A percentile compares a stretch with the other conserved stretches of the same genome.
phyloP scores from a whole-genome alignment of 2,888 invertebrate genomes.

The Pharmacophagus antenor region DNA sequence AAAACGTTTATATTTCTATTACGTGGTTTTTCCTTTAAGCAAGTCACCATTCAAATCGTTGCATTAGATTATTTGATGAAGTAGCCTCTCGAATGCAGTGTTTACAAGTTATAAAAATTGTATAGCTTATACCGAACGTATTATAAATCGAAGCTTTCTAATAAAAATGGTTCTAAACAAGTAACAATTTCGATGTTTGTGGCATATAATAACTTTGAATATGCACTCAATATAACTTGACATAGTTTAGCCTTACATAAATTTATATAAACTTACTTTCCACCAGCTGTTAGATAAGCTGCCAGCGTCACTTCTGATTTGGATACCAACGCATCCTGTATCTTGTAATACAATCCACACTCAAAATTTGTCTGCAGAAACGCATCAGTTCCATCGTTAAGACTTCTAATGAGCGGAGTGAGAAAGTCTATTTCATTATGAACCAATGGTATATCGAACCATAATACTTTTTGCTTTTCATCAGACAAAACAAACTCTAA shows the following conservation, averaged over 20 bases:
- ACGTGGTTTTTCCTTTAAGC: too few species aligned
- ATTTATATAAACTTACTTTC: constrained; percentile 5
- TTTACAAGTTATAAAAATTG: too few species aligned
- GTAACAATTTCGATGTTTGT: too few species aligned
- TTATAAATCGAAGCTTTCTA: too few species aligned
- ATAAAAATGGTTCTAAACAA: too few species aligned
- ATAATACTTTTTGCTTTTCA: constrained; percentile 1
- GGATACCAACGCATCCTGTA: constrained; percentile 7
- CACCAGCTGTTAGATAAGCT: background rate
- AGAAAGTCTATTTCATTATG: constrained; percentile 8
- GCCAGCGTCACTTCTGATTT: background rate
- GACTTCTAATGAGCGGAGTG: background rate
- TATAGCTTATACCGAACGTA: too few species aligned
- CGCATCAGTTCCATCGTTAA: constrained; percentile 10
- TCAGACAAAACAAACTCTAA: constrained; percentile 10
- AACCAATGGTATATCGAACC: constrained; percentile 7
- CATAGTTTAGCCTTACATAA: background rate
- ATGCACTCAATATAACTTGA: too few species aligned
- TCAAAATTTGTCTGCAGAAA: constrained; percentile 2
- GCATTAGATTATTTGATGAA: too few species aligned
- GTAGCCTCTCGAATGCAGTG: too few species aligned
- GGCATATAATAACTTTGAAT: too few species aligned
- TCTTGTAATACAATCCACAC: background rate
- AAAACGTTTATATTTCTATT: too few species aligned
- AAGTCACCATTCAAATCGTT: too few species aligned